Conservation (phyloP, 2,113 vertebrate genomes). For the Brachionichthys hirsutus region DNA sequence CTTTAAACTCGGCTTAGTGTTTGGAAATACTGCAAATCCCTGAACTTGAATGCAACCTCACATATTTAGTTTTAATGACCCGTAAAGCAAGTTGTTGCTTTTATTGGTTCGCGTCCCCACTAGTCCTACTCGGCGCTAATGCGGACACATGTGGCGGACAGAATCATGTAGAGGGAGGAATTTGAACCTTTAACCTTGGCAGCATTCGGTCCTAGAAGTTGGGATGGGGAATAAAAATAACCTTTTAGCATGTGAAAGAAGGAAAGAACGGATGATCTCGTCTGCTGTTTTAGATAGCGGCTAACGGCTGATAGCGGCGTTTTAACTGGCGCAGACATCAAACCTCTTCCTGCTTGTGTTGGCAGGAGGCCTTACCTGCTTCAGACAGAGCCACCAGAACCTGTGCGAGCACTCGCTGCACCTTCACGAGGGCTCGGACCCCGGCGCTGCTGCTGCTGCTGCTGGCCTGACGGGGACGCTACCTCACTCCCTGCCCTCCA, state of each 20-base stretch:
- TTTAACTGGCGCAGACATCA: too few relatives aligned
- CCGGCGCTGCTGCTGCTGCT: slow-evolving; percentile 79
- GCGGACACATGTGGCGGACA: slow-evolving; percentile 30
- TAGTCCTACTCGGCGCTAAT: slow-evolving; percentile 11
- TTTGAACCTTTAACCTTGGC: slow-evolving; percentile 46
- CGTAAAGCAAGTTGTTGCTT: slow-evolving; percentile 12
- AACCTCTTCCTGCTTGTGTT: slow-evolving; percentile 6
- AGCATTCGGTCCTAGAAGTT: slow-evolving; percentile 11
- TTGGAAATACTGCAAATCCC: not conserved
- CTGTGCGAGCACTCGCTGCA: slow-evolving; percentile 97
- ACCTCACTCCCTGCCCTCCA: slow-evolving; percentile 92
- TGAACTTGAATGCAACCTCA: not conserved
- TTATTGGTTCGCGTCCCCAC: slow-evolving; percentile 23
- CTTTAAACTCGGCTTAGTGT: too few relatives aligned
- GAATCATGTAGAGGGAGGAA: slow-evolving; percentile 43
- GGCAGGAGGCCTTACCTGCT: slow-evolving; percentile 92
- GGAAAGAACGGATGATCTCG: too few relatives aligned
- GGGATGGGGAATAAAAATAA: not conserved
- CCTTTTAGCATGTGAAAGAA: not conserved
- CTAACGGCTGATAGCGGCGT: too few relatives aligned
- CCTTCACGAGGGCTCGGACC: slow-evolving; percentile 86
- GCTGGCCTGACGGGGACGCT: slow-evolving; percentile 80
- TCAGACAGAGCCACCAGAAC: slow-evolving; percentile 92
- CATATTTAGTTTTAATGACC: not conserved
- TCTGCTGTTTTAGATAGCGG: too few relatives aligned